Conservation (phyloP, 64 coral and sea anemone species). For the Stichodactyla helianthus region DNA sequence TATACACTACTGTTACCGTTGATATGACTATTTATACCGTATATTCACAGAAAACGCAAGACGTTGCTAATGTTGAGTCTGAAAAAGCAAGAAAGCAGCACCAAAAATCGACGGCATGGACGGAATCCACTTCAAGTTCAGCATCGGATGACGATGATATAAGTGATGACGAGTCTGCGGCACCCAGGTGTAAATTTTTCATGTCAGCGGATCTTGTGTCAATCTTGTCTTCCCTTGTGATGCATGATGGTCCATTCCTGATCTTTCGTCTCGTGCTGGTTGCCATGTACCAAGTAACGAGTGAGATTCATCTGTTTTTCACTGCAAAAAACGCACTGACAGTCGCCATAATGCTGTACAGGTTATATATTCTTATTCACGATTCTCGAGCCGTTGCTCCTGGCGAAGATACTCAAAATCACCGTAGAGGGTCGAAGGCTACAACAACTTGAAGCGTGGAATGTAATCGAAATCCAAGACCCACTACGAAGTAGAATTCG, state of each 20-base stretch:
- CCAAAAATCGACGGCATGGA: neutral
- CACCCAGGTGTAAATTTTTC: neutral
- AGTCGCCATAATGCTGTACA: neutral
- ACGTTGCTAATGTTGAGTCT: neutral
- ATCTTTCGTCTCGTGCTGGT: neutral
- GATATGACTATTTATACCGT: neutral
- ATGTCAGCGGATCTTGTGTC: neutral
- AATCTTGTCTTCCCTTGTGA: neutral
- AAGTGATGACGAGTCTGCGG: neutral
- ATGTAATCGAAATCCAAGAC: no score
- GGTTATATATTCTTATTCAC: neutral
- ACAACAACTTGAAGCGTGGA: neutral
- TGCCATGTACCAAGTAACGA: neutral
- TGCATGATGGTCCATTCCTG: constrained; percentile 26
- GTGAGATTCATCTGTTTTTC: constrained; percentile 14
- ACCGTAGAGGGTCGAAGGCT: neutral
- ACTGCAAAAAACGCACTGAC: constrained; percentile 23
- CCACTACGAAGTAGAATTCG: no score
- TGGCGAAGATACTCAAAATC: neutral
- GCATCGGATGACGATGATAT: neutral
- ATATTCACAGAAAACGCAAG: neutral
- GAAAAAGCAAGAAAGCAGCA: neutral
- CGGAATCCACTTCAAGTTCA: neutral
- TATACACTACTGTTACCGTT: no score
- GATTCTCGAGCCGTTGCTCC: neutral